Conservation (phyloP, 1,140 invertebrate genomes). For the Propsilocerus akamusi region DNA sequence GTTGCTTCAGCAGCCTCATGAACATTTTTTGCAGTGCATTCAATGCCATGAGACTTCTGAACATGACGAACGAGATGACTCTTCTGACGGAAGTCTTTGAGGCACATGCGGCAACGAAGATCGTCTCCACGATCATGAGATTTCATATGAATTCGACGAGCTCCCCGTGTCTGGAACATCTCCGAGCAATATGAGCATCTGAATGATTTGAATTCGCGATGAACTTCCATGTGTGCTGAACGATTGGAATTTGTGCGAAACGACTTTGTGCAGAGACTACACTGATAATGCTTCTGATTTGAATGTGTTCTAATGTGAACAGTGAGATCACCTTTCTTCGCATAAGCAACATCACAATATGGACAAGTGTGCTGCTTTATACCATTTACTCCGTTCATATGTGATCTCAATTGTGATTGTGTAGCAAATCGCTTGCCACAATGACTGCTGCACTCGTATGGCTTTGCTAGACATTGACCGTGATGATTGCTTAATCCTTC, state of each 20-base stretch:
- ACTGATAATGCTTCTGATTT: not conserved
- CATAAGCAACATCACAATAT: not conserved
- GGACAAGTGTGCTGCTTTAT: not conserved
- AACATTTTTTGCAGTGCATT: too few relatives aligned
- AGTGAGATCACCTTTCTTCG: not conserved
- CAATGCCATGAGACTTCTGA: not conserved
- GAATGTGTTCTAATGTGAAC: not conserved
- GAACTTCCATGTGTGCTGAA: not conserved
- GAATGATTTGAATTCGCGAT: not conserved
- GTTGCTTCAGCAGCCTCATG: too few relatives aligned
- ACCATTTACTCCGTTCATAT: not conserved
- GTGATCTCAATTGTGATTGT: not conserved
- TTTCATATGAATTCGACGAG: not conserved
- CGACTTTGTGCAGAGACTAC: not conserved
- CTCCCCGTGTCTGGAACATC: not conserved
- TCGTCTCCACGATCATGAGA: not conserved
- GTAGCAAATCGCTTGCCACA: not conserved
- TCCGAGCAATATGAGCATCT: not conserved
- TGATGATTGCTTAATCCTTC: not conserved
- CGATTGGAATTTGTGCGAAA: not conserved
- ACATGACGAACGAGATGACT: not conserved
- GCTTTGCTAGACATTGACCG: not conserved
- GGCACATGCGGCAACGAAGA: not conserved
- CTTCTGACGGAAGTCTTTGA: not conserved
- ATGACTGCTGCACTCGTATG: not conserved